Conservation (phyloP, 2,113 vertebrate species). For the Leucopsar rothschildi region DNA sequence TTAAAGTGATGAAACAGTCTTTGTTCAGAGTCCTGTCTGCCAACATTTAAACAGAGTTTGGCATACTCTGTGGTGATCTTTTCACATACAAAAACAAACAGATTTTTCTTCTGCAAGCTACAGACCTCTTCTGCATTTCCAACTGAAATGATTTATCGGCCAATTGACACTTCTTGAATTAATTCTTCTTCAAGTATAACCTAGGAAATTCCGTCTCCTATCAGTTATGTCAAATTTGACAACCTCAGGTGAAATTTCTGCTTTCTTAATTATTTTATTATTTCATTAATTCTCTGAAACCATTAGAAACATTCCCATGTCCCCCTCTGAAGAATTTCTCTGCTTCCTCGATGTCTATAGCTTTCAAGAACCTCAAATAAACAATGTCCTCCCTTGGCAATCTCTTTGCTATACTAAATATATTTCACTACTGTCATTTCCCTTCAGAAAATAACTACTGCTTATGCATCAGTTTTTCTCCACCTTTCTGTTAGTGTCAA, state of each 20-base stretch:
- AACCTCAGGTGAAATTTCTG: constrained; percentile 46
- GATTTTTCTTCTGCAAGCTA: constrained; percentile 24
- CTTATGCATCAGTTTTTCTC: not conserved
- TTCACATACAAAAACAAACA: constrained; percentile 18
- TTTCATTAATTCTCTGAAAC: constrained; percentile 41
- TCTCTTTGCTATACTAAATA: not conserved
- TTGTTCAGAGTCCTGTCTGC: not conserved
- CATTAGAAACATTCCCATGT: not conserved
- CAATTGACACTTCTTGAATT: constrained; percentile 41
- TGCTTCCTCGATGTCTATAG: not conserved
- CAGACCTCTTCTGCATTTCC: constrained; percentile 1
- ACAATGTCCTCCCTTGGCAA: not conserved
- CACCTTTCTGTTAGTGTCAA: not conserved
- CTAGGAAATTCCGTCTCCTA: constrained; percentile 39
- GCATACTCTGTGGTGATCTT: not conserved
- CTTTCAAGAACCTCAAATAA: constrained; percentile 30
- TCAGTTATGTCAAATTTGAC: constrained; percentile 38
- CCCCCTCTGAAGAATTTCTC: not conserved
- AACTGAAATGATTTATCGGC: constrained; percentile 37
- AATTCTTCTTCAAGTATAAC: constrained; percentile 48
- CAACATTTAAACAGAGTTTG: constrained; percentile 22
- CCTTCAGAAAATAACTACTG: not conserved
- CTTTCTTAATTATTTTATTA: constrained; percentile 58
- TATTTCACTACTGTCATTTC: not conserved
- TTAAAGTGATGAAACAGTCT: not conserved